These are phyloP conservation scores for Crossocerus cetratus DNA, from an alignment of 2,888 invertebrate genomes.

Conservation along the genomic window DNA sequence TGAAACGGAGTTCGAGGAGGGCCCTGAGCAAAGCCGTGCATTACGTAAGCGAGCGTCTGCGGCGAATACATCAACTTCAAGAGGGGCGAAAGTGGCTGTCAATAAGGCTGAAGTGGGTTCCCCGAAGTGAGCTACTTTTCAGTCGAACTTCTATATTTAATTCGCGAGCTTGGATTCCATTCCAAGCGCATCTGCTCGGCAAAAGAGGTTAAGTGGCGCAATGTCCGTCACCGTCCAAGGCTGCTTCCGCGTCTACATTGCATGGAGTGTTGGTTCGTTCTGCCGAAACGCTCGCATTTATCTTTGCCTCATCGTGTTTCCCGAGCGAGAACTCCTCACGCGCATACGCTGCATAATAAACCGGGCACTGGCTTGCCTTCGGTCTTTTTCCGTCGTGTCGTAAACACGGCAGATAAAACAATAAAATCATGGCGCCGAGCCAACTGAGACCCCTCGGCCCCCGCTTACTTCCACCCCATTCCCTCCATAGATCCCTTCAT, in stretches of 20 bases:
- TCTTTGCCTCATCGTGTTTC: constrained; percentile 19
- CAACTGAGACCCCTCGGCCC: constrained; percentile 55
- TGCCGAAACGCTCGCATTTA: constrained; percentile 23
- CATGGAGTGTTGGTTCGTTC: constrained; percentile 5
- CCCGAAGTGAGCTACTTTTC: too few species aligned
- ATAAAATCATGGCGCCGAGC: constrained; percentile 69
- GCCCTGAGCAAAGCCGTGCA: too few species aligned
- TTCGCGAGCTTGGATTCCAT: too few species aligned
- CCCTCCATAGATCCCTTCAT: constrained; percentile 11
- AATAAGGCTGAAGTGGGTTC: too few species aligned
- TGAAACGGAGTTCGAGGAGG: too few species aligned
- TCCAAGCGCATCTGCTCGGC: background rate
- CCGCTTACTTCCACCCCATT: background rate
- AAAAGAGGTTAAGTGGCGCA: constrained; percentile 19
- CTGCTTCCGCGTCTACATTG: constrained; percentile 17
- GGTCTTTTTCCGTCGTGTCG: constrained; percentile 43
- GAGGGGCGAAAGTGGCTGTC: too few species aligned
- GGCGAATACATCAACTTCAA: too few species aligned
- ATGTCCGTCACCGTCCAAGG: constrained; percentile 27
- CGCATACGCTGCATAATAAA: constrained; percentile 41
- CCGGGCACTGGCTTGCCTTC: constrained; percentile 18
- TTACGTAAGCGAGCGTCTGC: too few species aligned
- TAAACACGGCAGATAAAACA: constrained; percentile 68
- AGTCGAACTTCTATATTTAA: too few species aligned
- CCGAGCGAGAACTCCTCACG: constrained; percentile 26